Conservation (phyloP, 1,140 invertebrate species). For the Heliconius eleuchia region DNA sequence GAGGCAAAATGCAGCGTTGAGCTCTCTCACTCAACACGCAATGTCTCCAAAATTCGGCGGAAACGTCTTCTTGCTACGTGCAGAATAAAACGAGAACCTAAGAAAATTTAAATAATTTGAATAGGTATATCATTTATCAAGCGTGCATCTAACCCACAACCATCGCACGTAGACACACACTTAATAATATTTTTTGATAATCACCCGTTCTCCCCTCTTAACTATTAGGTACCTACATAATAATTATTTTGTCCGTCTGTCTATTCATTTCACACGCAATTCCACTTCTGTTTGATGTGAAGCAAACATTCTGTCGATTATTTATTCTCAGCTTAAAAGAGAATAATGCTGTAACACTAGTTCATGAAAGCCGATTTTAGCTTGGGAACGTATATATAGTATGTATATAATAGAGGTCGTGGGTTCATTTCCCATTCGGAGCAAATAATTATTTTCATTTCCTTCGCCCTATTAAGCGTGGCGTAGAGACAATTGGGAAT, state of each 20-base stretch:
- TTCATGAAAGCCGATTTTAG: neutral
- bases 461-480: neutral
- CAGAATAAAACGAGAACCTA: neutral
- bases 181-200: neutral
- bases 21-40: no score
- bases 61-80: no score
- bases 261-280: slow-evolving; percentile 5
- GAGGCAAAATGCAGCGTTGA: no score
- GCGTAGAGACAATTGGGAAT: no score
- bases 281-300: neutral
- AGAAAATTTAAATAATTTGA: neutral
- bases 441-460: neutral
- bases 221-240: neutral
- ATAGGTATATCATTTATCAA: no score
- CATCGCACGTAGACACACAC: neutral
- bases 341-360: neutral
- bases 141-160: no score
- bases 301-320: neutral
- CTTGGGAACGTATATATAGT: neutral
- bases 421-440: neutral
- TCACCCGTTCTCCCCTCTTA: neutral
- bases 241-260: neutral
- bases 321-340: neutral
- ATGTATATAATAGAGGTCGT: neutral
- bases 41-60: no score